Percentiles rank a stretch among this genome's conserved stretches.
Evolutionary conservation across 2,888 invertebrate species (phyloP).

Genomic region (Aporophyla lueneburgensis): DNA sequence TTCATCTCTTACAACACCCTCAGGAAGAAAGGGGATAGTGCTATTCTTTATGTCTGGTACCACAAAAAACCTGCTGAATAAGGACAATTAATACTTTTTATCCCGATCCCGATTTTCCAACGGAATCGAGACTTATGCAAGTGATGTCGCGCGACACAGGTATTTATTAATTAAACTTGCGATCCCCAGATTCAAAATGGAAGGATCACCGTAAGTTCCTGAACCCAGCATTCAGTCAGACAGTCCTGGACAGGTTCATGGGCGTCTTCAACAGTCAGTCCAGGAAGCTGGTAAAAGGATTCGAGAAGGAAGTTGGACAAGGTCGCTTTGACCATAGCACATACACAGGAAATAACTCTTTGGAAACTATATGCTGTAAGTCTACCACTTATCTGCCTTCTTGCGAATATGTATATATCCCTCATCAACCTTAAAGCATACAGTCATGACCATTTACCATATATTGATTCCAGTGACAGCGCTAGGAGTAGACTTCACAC

Average conservation of each 20-base stretch:
- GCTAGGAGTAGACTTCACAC: slow-evolving; percentile 80
- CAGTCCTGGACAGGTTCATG: slow-evolving; percentile 76
- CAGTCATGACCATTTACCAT: too few species aligned
- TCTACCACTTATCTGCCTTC: slow-evolving; percentile 58
- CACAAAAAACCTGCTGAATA: too few species aligned
- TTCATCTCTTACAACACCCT: too few species aligned
- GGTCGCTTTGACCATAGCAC: slow-evolving; percentile 82
- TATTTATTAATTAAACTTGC: too few species aligned
- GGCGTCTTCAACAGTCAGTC: slow-evolving; percentile 79
- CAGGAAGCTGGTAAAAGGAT: slow-evolving; percentile 72
- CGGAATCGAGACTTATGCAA: too few species aligned
- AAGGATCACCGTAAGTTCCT: slow-evolving; percentile 79
- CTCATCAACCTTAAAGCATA: too few species aligned
- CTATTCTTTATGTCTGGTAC: too few species aligned
- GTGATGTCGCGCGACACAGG: too few species aligned
- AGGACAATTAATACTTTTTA: too few species aligned
- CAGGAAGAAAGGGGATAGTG: too few species aligned
- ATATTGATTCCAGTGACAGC: slow-evolving; percentile 77
- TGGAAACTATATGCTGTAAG: slow-evolving; percentile 83
- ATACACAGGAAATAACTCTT: slow-evolving; percentile 79
- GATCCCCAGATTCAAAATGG: slow-evolving; percentile 75
- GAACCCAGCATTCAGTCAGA: slow-evolving; percentile 80
- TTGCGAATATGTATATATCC: too few species aligned
- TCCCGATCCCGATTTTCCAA: too few species aligned
- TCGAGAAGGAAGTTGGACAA: slow-evolving; percentile 72